Evolutionary conservation across 2,113 vertebrate species (phyloP).

Genomic region (Nerophis ophidion): DNA sequence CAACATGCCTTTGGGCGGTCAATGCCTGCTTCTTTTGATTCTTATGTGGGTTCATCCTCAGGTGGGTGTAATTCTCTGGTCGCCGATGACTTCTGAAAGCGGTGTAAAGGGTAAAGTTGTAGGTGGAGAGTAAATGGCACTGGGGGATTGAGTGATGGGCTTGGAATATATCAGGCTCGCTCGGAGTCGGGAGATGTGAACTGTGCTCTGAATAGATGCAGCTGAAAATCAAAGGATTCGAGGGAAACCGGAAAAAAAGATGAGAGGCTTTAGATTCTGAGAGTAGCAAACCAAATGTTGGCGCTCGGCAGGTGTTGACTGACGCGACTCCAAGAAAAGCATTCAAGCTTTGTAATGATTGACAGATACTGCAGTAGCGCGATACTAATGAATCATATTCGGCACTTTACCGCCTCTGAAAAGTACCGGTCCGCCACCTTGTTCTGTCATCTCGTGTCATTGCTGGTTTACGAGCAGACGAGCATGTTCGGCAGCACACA

Average conservation of each 20-base stretch:
- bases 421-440: too few species aligned
- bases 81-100: constrained; percentile 41
- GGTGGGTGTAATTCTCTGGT: constrained; percentile 42
- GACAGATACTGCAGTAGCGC: too few species aligned
- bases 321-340: too few species aligned
- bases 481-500: too few species aligned
- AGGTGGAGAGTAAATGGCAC: constrained; percentile 35
- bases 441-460: too few species aligned
- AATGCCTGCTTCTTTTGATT: constrained; percentile 42
- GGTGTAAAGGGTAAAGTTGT: constrained; percentile 39
- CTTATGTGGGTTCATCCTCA: constrained; percentile 34
- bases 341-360: too few species aligned
- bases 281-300: not conserved
- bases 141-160: constrained; percentile 25
- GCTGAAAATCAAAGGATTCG: constrained; percentile 22
- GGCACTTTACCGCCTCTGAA: too few species aligned
- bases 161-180: constrained; percentile 22
- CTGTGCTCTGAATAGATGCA: constrained; percentile 29
- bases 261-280: constrained; percentile 8
- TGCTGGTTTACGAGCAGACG: too few species aligned
- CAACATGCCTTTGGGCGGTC: constrained; percentile 30
- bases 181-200: constrained; percentile 18
- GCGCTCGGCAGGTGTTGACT: constrained; percentile 4
- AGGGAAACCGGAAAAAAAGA: constrained; percentile 14
- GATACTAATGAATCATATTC: too few species aligned